These are phyloP conservation scores for Carettochelys insculpta DNA, from an alignment of 2,113 vertebrate genomes.

Conservation along the genomic window DNA sequence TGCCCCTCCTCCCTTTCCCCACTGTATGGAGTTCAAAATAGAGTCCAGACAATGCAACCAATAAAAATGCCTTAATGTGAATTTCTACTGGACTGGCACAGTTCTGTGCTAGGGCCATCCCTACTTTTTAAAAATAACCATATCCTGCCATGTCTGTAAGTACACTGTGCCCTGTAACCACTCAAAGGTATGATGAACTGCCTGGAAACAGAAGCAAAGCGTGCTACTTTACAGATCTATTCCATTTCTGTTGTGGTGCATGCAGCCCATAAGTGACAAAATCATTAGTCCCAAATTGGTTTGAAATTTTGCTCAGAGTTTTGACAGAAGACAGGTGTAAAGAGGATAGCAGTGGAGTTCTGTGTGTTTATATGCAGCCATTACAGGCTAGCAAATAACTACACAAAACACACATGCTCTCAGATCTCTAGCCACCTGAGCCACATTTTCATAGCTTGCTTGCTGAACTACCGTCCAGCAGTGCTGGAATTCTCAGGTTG, in stretches of 20 bases:
- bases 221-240: background rate
- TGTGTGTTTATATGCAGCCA: background rate
- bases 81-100: background rate
- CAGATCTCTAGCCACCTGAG: background rate
- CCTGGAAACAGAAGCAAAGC: too few species aligned
- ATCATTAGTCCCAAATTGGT: background rate
- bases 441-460: background rate
- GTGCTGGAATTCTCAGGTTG: background rate
- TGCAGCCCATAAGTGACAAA: background rate
- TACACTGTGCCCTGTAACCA: background rate
- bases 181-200: background rate
- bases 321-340: background rate
- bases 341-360: background rate
- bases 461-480: background rate
- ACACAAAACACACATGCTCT: too few species aligned
- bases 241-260: background rate
- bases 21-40: background rate
- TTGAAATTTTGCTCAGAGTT: background rate
- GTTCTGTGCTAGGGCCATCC: background rate
- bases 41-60: background rate
- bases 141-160: background rate
- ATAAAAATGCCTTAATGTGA: background rate
- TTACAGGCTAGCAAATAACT: background rate
- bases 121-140: background rate
- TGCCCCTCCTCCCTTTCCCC: background rate